Percentiles rank a stretch among this genome's conserved stretches.
phyloP scores from a whole-genome alignment of 1,140 invertebrate genomes.

The Paralvinella palmiformis region DNA sequence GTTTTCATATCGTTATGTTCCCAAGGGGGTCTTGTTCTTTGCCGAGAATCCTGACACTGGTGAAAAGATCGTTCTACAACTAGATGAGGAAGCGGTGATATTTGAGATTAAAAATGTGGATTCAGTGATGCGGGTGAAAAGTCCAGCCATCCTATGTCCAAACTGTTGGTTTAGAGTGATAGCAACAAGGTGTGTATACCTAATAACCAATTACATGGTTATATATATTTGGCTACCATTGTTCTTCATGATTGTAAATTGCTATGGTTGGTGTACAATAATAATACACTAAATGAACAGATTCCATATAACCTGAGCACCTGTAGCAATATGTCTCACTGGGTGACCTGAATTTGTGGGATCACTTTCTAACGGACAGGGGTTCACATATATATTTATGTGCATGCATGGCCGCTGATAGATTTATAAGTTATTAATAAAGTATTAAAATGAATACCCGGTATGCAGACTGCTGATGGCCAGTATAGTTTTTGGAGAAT shows the following conservation, averaged over 20 bases:
- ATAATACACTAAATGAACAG: neutral
- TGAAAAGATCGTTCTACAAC: constrained; percentile 19
- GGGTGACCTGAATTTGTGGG: too few relatives aligned
- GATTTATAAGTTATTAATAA: too few relatives aligned
- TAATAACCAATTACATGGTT: neutral
- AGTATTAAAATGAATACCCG: too few relatives aligned
- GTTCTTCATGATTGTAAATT: neutral
- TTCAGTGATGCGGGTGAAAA: neutral
- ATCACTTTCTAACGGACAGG: too few relatives aligned
- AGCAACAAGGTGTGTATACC: constrained; percentile 12
- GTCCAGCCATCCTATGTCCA: neutral
- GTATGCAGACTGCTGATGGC: too few relatives aligned
- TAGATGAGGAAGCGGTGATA: constrained; percentile 4
- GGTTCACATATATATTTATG: too few relatives aligned
- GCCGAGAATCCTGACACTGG: constrained; percentile 7
- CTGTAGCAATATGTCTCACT: too few relatives aligned
- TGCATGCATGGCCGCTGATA: too few relatives aligned
- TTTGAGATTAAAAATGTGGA: constrained; percentile 15
- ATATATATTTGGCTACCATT: neutral
- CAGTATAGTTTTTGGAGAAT: too few relatives aligned
- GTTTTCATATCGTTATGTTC: neutral
- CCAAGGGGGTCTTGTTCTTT: constrained; percentile 18
- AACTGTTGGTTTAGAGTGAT: constrained; percentile 15
- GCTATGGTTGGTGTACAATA: neutral
- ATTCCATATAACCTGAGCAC: neutral